Evolutionary conservation across 2,888 invertebrate species (phyloP).

Genomic region (Acanthosoma haemorrhoidale): DNA sequence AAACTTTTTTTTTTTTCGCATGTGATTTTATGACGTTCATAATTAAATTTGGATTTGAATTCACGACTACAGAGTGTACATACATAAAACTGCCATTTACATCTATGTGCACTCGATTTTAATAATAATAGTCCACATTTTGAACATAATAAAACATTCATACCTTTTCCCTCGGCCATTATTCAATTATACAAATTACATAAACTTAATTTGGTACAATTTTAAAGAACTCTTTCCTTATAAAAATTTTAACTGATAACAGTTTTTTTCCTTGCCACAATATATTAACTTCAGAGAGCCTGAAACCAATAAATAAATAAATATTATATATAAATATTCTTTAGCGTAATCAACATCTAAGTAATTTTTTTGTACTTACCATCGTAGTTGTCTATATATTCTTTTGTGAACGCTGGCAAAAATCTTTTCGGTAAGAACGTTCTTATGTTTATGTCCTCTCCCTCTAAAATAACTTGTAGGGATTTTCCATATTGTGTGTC

Average conservation of each 20-base stretch:
- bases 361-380: background rate
- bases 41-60: too few species aligned
- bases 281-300: background rate
- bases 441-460: background rate
- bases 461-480: background rate
- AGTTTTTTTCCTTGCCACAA: background rate
- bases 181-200: background rate
- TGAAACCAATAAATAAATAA: too few species aligned
- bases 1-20: too few species aligned
- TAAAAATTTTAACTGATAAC: background rate
- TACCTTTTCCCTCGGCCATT: too few species aligned
- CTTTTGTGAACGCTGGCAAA: background rate
- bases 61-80: background rate
- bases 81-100: background rate
- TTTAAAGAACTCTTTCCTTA: background rate
- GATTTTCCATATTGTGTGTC: background rate
- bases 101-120: background rate
- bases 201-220: background rate
- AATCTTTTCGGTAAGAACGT: background rate
- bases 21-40: too few species aligned
- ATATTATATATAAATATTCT: background rate
- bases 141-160: background rate
- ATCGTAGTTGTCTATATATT: background rate
- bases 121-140: background rate
- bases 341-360: background rate